phyloP scores from a whole-genome alignment of 2,888 invertebrate genomes.

The Clivina fossor region DNA sequence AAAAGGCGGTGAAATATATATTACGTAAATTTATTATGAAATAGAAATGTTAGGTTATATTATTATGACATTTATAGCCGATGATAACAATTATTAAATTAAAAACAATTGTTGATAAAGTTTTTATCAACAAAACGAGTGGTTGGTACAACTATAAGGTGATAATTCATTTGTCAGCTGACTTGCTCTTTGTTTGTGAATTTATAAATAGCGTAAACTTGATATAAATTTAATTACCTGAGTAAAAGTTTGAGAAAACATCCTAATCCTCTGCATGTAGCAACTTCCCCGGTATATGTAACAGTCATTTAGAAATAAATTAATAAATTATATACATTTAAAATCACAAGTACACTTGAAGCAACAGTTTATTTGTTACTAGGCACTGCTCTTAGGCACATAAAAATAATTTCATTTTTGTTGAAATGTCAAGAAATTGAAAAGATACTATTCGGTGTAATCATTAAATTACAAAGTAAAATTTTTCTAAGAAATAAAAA shows the following conservation, averaged over 20 bases:
- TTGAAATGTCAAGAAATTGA: conserved; percentile 10
- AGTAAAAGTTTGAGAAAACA: conserved; percentile 83
- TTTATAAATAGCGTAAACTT: too few species aligned
- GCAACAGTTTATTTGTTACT: conserved; percentile 15
- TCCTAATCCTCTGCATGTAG: conserved; percentile 82
- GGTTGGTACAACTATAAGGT: conserved; percentile 2
- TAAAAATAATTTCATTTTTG: conserved; percentile 13
- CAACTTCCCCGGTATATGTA: conserved; percentile 83
- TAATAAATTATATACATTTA: conserved; percentile 9
- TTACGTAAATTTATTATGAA: conserved; percentile 14
- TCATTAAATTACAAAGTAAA: conserved; percentile 6
- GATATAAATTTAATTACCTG: conserved; percentile 60
- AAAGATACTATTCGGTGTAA: conserved; percentile 5
- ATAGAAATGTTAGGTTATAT: conserved; percentile 17
- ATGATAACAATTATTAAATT: conserved; percentile 17
- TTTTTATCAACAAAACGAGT: conserved; percentile 11
- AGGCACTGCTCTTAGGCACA: neutral
- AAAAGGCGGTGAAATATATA: conserved; percentile 39
- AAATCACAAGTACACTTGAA: conserved; percentile 4
- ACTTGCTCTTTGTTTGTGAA: conserved; percentile 5
- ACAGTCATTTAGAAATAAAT: conserved; percentile 68
- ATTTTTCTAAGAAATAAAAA: conserved; percentile 20
- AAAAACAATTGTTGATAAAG: conserved; percentile 21
- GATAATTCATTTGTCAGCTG: conserved; percentile 15
- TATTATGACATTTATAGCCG: conserved; percentile 7